A percentile compares a stretch with the other conserved stretches of the same genome.
These are phyloP conservation scores for Delichon dasypus DNA, from an alignment of 2,797 vertebrate genomes.

Conservation along the genomic window DNA sequence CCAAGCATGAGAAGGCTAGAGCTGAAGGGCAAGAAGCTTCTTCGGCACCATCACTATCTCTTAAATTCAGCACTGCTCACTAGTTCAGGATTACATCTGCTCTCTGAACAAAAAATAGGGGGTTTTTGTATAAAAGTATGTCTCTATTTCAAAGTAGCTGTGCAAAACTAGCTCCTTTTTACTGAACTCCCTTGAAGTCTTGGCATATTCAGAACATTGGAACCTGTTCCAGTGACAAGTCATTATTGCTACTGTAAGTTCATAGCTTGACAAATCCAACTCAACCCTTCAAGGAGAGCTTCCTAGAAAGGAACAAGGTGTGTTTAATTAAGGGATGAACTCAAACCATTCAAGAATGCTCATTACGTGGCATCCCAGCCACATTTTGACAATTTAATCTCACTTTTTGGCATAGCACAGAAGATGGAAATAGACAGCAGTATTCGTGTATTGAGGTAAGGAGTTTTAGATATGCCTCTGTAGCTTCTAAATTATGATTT, in stretches of 20 bases:
- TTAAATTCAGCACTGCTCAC: neutral
- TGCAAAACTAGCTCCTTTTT: neutral
- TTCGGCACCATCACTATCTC: neutral
- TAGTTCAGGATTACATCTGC: neutral
- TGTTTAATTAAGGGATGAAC: neutral
- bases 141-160: neutral
- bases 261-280: neutral
- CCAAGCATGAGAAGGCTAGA: neutral
- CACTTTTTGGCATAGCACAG: neutral
- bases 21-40: neutral
- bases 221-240: neutral
- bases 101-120: neutral
- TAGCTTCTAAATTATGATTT: neutral
- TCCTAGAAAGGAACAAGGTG: neutral
- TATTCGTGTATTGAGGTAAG: neutral
- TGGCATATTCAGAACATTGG: neutral
- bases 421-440: neutral
- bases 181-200: neutral
- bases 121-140: neutral
- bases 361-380: neutral
- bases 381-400: neutral
- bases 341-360: neutral
- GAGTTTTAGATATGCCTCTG: neutral
- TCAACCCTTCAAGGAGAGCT: neutral
- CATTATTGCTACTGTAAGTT: neutral